phyloP scores from a whole-genome alignment of 1,140 invertebrate genomes.

The Yoshiicerus persimilis region DNA sequence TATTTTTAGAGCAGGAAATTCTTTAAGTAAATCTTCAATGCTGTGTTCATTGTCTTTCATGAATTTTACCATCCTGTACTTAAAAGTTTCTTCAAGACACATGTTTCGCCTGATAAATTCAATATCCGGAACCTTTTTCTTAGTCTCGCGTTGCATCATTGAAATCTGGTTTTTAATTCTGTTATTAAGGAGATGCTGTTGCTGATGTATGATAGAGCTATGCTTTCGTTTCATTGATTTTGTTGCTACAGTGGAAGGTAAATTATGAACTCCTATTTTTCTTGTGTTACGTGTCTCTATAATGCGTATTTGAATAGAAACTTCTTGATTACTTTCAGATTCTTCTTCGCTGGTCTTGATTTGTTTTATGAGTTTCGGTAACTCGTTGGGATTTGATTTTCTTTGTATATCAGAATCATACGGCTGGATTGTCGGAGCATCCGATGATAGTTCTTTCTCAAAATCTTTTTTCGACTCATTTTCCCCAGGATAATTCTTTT shows the following conservation, averaged over 20 bases:
- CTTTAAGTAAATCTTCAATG: background rate
- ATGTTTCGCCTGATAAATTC: background rate
- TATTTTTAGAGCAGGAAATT: conserved; percentile 1
- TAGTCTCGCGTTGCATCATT: background rate
- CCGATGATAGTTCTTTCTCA: background rate
- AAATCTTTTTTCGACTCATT: background rate
- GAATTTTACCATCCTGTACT: background rate
- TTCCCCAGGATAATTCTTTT: background rate
- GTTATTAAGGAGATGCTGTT: background rate
- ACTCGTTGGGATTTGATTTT: background rate
- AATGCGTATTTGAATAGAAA: background rate
- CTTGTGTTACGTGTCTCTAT: background rate
- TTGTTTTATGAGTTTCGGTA: background rate
- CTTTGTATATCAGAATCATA: background rate
- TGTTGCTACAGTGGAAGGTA: background rate
- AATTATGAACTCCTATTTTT: background rate
- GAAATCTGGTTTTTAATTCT: background rate
- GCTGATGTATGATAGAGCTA: background rate
- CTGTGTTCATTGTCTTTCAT: background rate
- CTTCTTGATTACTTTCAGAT: background rate
- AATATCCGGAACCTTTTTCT: background rate
- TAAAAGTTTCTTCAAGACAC: background rate
- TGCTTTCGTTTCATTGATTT: background rate
- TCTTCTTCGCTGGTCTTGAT: background rate
- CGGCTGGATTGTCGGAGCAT: background rate